Base-by-base conservation (phyloP, 2,888 invertebrate genomes). In the Volucella inanis region DNA sequence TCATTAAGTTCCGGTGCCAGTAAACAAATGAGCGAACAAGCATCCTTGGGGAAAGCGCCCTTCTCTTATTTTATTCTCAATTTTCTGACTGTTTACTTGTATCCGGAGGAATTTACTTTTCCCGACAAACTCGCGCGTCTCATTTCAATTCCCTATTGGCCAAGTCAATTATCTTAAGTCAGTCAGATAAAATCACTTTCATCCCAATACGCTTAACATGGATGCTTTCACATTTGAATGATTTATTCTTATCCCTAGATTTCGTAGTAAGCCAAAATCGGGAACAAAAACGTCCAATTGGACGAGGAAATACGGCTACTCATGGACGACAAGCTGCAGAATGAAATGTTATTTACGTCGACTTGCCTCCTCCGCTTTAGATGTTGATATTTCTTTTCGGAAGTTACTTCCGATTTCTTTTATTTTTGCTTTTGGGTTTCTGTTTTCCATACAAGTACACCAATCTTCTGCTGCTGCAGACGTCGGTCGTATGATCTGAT, bases 201-300 rank as follows among this genome's bases (percentile, higher is more conserved):
- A 38, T 31, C 39, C 18, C 57, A 70, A 65, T 62, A 77, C 22
- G 59, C 79, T 71, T 49, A 54, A 64, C 83, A 71, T 70, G 75
- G 65, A 75, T 65, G 54, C 71, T 84, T 80, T 84, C 75, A 80
- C 84, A 75, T 84, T 84, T 84, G 80, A 79, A 84, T 84, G 84
- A 84, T 84, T 80, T 80, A 84, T 80, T 55, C 70, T 70, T 84
- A 79, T 79, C 70, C 70, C 55, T 61, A 57, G 39, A 39, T 31
- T 31, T 31, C 31, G 0, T 11, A 41, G 12, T 43, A 49, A 47
- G 14, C 31, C 2, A n/a, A 10, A 10, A 38, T 45, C 54, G 50
- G 55, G 54, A 12, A 54, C 41, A 64, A 78, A 31, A 49, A 55
- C 14, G 11, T 39, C 49, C 22, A 74, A 49, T 15, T 3, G 57